Conservation (phyloP, 2,113 vertebrate genomes). For the Vicugna pacos region DNA sequence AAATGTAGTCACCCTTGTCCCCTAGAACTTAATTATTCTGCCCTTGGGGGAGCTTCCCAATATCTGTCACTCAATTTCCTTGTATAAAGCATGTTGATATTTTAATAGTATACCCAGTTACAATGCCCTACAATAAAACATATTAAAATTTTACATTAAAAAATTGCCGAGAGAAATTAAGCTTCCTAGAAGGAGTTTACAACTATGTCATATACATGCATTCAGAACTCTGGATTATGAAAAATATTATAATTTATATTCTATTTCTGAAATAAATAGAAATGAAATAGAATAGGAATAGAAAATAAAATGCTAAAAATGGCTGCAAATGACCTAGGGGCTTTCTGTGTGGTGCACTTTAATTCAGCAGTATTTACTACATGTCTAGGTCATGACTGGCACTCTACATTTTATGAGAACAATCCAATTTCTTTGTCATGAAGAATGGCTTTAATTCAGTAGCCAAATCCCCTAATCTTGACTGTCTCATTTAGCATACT, state of each 20-base stretch:
- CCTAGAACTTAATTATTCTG: slow-evolving; percentile 28
- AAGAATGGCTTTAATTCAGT: background rate
- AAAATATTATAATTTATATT: background rate
- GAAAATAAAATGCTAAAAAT: background rate
- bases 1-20: background rate
- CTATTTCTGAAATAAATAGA: background rate
- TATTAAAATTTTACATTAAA: background rate
- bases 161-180: slow-evolving; percentile 22
- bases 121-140: background rate
- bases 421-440: background rate
- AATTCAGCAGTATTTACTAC: background rate
- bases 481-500: background rate
- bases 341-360: background rate
- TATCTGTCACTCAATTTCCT: background rate
- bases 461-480: background rate
- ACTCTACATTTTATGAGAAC: background rate
- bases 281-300: too few species aligned
- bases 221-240: background rate
- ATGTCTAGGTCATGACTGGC: background rate
- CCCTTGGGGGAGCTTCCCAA: background rate
- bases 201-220: background rate
- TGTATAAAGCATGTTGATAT: background rate
- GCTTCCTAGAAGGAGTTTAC: background rate
- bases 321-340: background rate
- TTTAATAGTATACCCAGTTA: background rate